A percentile compares a stretch with the other conserved stretches of the same genome.
These are phyloP conservation scores for Petrocephalus schoutedeni DNA, from an alignment of 2,797 vertebrate genomes.

Conservation along the genomic window DNA sequence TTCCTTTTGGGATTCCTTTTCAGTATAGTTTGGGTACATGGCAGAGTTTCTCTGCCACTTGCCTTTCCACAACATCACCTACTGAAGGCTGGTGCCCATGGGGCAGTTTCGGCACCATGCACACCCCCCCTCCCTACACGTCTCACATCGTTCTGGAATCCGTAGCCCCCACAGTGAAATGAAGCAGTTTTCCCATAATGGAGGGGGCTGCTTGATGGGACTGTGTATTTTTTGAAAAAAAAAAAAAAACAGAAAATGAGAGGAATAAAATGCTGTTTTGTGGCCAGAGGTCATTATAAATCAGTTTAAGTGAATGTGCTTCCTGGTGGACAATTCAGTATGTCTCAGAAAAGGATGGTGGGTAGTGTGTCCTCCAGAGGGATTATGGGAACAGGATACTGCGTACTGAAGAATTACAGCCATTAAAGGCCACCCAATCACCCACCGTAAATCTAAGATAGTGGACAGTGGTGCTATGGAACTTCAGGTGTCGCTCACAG, in stretches of 20 bases:
- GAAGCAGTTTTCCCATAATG: not conserved
- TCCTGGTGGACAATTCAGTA: not conserved
- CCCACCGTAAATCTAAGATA: not conserved
- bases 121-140: not conserved
- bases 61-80: not conserved
- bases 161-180: not conserved
- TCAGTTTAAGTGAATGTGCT: not conserved
- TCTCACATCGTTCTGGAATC: not conserved
- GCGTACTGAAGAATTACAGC: not conserved
- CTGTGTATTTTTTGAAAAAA: not conserved
- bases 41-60: not conserved
- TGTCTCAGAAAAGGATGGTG: not conserved
- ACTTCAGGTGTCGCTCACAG: not conserved
- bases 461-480: not conserved
- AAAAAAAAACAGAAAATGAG: not conserved
- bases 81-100: not conserved
- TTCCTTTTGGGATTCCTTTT: not conserved
- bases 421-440: not conserved
- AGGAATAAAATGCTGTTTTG: not conserved
- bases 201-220: not conserved
- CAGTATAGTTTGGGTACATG: not conserved
- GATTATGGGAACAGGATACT: not conserved
- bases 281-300: not conserved
- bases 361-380: not conserved
- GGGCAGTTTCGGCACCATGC: not conserved